These are phyloP conservation scores for Sarcoramphus papa DNA, from an alignment of 2,797 vertebrate species.

Conservation along the genomic window DNA sequence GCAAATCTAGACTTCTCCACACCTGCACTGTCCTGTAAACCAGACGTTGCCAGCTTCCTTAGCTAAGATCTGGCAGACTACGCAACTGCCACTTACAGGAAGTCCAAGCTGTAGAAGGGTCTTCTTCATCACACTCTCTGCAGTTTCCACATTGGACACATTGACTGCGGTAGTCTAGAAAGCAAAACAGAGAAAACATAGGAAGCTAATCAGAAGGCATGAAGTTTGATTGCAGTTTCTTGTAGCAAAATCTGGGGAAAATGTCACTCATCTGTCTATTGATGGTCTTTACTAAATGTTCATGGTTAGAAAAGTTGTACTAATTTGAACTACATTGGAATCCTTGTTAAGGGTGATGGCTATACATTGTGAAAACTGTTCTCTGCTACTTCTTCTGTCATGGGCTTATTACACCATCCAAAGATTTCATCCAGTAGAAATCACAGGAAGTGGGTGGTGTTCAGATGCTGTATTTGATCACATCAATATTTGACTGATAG, in stretches of 20 bases:
- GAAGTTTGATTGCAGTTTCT: background rate
- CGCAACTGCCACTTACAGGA: conserved; percentile 59
- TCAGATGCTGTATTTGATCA: background rate
- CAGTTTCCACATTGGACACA: conserved; percentile 70
- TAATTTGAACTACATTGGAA: background rate
- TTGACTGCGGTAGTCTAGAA: conserved; percentile 60
- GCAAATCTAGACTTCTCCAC: background rate
- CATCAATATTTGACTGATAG: background rate
- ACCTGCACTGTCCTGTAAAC: background rate
- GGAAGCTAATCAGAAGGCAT: background rate
- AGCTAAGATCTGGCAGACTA: background rate
- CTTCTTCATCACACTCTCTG: conserved; percentile 69
- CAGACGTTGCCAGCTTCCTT: background rate
- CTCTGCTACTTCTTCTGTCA: background rate
- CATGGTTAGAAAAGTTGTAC: background rate
- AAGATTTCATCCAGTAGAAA: background rate
- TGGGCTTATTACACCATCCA: background rate
- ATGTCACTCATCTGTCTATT: background rate
- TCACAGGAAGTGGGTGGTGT: background rate
- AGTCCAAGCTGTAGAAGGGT: conserved; percentile 65
- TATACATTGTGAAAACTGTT: background rate
- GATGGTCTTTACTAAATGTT: background rate
- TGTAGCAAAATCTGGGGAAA: background rate
- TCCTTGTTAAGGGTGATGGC: background rate
- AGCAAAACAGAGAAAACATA: background rate